Evolutionary conservation across 2,797 vertebrate genomes (phyloP), one percentile per base, ranked within the genome.

Genomic region (Siniperca scherzeri): DNA sequence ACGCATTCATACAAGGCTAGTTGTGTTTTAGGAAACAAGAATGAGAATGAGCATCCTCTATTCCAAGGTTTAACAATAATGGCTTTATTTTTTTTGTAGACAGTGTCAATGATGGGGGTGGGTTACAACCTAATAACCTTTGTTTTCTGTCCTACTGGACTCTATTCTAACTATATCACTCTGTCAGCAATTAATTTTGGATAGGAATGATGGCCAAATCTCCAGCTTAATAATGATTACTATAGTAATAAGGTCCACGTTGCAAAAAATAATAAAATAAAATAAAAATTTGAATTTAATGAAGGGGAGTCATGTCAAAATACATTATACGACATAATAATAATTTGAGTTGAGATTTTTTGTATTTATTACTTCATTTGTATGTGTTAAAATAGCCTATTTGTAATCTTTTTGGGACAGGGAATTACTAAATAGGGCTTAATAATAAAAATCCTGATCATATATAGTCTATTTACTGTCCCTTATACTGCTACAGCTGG

Each of bases 1-100:
- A 88, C 89, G 74, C 80, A 77, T 78, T 86, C 64, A 75, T 62
- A 61, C 56, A 50, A 77, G 56, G 80, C 65, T 74, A 55, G 82
- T 44, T 62, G 42, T 64, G 50, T 61, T 57, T 77, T 27, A 65
- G 64, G 57, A 80, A 83, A 76, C n/a, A 71, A 30, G 19, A 25
- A 9, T 33, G 33, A 66, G 22, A 36, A 12, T 21, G 56, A 74
- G 59, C 36, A 0, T 61, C 4, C 1, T 69, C 36, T 60, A 0
- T 56, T 70, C 8, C n/a, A 61, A 42, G 25, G 52, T 56, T 48
- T 61, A 60, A 68, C 17, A 64, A 74, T 36, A 85, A 52, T 5
- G n/a, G 0, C 42, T 46, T 6, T 3, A 27, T 66, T 33, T 25
- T 25, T 48, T 30, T 21, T 52, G 17, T 11, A 25, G 36, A 40